phyloP scores from a whole-genome alignment of 2,113 vertebrate genomes.

The Paraplagusia blochii region DNA sequence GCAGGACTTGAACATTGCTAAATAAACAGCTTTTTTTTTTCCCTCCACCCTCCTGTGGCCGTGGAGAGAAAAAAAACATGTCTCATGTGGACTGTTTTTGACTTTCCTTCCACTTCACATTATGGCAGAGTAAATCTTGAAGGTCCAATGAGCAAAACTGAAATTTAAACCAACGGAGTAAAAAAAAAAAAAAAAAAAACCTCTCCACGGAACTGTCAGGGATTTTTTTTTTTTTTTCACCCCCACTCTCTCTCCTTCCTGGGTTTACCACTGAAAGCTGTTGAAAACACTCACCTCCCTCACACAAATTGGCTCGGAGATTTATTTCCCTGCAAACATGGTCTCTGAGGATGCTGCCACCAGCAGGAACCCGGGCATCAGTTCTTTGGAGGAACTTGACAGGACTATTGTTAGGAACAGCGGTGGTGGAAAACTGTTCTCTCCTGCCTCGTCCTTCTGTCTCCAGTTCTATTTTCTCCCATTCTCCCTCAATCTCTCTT shows the following conservation, averaged over 20 bases:
- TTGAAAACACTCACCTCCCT: constrained; percentile 70
- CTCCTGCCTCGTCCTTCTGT: constrained; percentile 30
- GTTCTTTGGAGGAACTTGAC: constrained; percentile 67
- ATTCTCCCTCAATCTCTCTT: constrained; percentile 21
- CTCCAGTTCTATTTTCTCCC: constrained; percentile 22
- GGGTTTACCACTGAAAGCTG: constrained; percentile 55
- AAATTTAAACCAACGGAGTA: constrained; percentile 56
- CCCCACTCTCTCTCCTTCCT: constrained; percentile 12
- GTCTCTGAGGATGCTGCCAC: constrained; percentile 62
- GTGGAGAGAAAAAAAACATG: constrained; percentile 46
- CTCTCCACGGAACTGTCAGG: constrained; percentile 61
- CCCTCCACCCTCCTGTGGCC: neutral
- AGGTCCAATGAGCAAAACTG: constrained; percentile 72
- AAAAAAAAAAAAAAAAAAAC: constrained; percentile 70
- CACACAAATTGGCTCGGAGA: constrained; percentile 75
- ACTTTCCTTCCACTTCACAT: constrained; percentile 54
- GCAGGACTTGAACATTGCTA: too few relatives aligned
- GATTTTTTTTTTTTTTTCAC: too few relatives aligned
- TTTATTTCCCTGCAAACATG: constrained; percentile 71
- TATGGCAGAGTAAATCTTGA: constrained; percentile 64
- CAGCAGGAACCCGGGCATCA: constrained; percentile 64
- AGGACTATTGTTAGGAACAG: constrained; percentile 70
- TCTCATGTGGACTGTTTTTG: constrained; percentile 67
- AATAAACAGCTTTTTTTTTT: too few relatives aligned
- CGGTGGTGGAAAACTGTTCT: constrained; percentile 49